Conservation (phyloP, 2,888 invertebrate genomes). For the Pogonocherus hispidulus region DNA sequence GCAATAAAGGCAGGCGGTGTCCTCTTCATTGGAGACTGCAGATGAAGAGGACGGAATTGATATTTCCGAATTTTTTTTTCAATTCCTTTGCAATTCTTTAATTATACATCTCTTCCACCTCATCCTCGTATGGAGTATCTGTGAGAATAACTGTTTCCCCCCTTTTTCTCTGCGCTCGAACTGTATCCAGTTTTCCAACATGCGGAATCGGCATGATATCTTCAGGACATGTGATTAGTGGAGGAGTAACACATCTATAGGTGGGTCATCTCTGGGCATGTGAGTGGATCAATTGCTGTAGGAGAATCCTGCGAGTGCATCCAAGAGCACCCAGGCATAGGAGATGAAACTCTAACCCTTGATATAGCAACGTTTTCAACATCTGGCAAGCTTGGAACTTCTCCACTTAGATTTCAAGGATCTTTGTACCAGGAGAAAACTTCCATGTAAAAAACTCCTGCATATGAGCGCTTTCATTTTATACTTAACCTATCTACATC, state of each 20-base stretch:
- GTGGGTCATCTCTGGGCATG: slow-evolving; percentile 6
- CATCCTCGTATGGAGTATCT: slow-evolving; percentile 5
- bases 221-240: slow-evolving; percentile 16
- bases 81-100: neutral
- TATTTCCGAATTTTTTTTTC: neutral
- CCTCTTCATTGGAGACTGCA: slow-evolving; percentile 16
- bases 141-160: slow-evolving; percentile 12
- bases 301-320: slow-evolving; percentile 15
- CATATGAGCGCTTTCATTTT: too few relatives aligned
- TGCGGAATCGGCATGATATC: slow-evolving; percentile 7
- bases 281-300: slow-evolving; percentile 13
- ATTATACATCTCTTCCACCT: neutral
- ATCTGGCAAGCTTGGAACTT: slow-evolving; percentile 8
- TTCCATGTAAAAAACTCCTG: too few relatives aligned
- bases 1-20: slow-evolving; percentile 15
- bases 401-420: slow-evolving; percentile 3
- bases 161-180: slow-evolving; percentile 8
- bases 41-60: neutral
- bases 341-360: slow-evolving; percentile 8
- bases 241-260: neutral
- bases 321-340: slow-evolving; percentile 15
- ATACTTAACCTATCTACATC: too few relatives aligned
- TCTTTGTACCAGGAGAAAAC: too few relatives aligned
- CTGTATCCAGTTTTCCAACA: slow-evolving; percentile 11
- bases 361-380: slow-evolving; percentile 7